These are phyloP conservation scores for Sarcophaga caerulescens DNA, from an alignment of 2,888 invertebrate species.

Conservation along the genomic window DNA sequence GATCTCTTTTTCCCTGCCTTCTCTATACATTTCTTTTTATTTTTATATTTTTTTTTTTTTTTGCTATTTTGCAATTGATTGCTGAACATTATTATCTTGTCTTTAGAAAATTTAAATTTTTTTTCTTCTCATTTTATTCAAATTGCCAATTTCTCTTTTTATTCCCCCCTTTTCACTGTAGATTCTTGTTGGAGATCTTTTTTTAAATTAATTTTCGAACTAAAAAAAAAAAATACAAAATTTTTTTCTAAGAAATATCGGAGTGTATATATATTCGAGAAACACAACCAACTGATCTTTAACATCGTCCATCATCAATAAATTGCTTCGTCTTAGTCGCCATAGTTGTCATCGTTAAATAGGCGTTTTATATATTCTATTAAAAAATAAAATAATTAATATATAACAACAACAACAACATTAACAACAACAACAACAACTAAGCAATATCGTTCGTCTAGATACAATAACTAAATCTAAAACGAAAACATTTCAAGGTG, in stretches of 20 bases:
- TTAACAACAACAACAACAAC: conserved; percentile 63
- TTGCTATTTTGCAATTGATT: conserved; percentile 1
- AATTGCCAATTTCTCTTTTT: background rate
- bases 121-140: conserved; percentile 5
- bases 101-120: too few relatives aligned
- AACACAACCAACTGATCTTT: conserved; percentile 46
- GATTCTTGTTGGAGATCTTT: conserved; percentile 58
- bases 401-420: conserved; percentile 50
- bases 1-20: background rate
- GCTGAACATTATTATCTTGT: too few relatives aligned
- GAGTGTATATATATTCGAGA: conserved; percentile 23
- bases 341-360: conserved; percentile 51
- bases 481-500: conserved; percentile 81
- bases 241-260: conserved; percentile 29
- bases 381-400: conserved; percentile 51
- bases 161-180: background rate
- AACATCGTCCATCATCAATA: conserved; percentile 33
- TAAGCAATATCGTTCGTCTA: conserved; percentile 41
- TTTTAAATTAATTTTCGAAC: conserved; percentile 50
- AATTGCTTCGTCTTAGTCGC: conserved; percentile 39
- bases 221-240: conserved; percentile 26
- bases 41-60: conserved; percentile 39
- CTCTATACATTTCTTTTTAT: background rate
- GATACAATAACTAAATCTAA: conserved; percentile 42
- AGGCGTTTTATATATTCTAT: conserved; percentile 58